Base-by-base conservation (phyloP, 2,797 vertebrate species). In the Myoxocephalus aenaeus region DNA sequence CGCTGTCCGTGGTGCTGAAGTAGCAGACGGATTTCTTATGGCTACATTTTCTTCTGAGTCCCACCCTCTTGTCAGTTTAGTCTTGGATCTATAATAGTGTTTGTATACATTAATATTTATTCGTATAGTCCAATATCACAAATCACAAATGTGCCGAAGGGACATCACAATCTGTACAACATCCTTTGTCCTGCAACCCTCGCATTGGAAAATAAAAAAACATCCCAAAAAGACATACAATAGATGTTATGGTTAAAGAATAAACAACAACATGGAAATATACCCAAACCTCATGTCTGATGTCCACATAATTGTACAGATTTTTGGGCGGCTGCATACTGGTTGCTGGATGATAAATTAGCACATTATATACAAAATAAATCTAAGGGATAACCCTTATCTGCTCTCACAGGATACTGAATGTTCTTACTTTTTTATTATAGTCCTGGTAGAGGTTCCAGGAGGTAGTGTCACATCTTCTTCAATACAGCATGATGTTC, bases 351-450 rank as follows among this genome's bases (percentile, higher is more conserved):
- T 25, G 32, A 63, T 46, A 44, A 67, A 63, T 38, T 25, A 44
- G 0, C 15, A 13, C 2, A 36, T 62, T 66, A 51, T 18, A 51
- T 59, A 38, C 20, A 32, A 15, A 40, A 53, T 9, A 29, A 3
- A 40, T 29, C 29, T 38, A 46, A 13, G 27, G 46, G 29, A 61
- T n/a, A 61, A 44, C 2, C 36, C 29, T 66, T 61, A 66, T 81
- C 73, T 66, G 2, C n/a, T 9, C 44, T 27, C 56, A 46, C 56
- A 71, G 20, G 18, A 13, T 5, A 66, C 11, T 73, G 4, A 34
- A 54, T 32, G 29, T 18, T 54, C 17, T 9, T 54, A 44, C 42
- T 7, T 62, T 25, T 1, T 3, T 18, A 44, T 58, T 17, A 51
- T 4, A 48, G 7, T 50, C 22, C 40, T 36, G 48, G 17, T 61